These are phyloP conservation scores for Aleiodes alternator DNA, from an alignment of 2,888 invertebrate genomes.

Conservation along the genomic window DNA sequence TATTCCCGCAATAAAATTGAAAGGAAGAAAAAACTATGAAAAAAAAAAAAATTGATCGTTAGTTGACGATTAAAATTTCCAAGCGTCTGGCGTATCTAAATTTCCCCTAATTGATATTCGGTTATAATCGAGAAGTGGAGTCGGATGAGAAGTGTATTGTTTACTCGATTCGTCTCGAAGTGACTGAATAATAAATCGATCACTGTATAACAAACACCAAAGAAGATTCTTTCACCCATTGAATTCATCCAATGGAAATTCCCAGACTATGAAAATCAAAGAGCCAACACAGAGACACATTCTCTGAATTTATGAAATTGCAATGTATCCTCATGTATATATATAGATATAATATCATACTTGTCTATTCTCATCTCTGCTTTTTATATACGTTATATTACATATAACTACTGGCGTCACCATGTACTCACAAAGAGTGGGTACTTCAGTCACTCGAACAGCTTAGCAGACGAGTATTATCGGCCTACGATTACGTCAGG, in stretches of 20 bases:
- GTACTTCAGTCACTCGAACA: slow-evolving; percentile 36
- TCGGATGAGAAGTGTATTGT: slow-evolving; percentile 3
- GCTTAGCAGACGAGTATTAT: slow-evolving; percentile 41
- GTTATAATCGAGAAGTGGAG: slow-evolving; percentile 11
- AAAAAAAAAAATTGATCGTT: slow-evolving; percentile 27
- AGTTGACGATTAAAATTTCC: slow-evolving; percentile 21
- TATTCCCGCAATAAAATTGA: neutral
- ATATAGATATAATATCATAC: slow-evolving; percentile 5
- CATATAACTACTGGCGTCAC: slow-evolving; percentile 18
- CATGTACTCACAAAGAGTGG: slow-evolving; percentile 32
- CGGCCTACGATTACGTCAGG: slow-evolving; percentile 34
- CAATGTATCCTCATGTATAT: neutral
- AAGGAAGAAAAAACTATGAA: neutral
- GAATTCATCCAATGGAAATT: slow-evolving; percentile 19
- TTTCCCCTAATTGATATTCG: slow-evolving; percentile 31
- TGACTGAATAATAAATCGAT: slow-evolving; percentile 26
- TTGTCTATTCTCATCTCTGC: slow-evolving; percentile 23
- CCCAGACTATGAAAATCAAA: slow-evolving; percentile 8
- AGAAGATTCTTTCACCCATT: neutral
- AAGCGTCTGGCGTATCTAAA: slow-evolving; percentile 15
- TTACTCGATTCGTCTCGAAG: neutral
- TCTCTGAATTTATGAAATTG: neutral
- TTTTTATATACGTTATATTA: slow-evolving; percentile 24
- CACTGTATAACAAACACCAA: neutral
- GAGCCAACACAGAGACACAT: neutral